phyloP scores from a whole-genome alignment of 1,140 invertebrate species.

The Caerostris extrusa region DNA sequence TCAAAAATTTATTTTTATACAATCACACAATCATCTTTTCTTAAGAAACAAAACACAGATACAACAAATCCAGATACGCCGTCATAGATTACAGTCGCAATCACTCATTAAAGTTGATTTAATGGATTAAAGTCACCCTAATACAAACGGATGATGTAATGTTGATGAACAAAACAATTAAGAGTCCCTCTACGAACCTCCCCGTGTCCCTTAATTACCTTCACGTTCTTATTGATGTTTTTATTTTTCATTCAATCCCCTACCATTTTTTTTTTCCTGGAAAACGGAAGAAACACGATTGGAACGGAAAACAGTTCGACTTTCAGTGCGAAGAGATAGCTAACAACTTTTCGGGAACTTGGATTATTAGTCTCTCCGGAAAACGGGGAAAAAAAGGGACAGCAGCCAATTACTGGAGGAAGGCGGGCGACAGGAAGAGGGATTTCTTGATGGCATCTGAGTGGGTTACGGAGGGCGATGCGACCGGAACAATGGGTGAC shows the following conservation, averaged over 20 bases:
- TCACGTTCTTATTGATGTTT: conserved; percentile 63
- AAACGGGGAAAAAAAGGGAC: conserved; percentile 29
- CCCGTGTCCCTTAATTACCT: conserved; percentile 44
- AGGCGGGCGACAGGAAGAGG: conserved; percentile 56
- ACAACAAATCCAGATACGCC: too few relatives aligned
- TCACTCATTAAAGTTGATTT: too few relatives aligned
- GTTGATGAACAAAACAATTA: conserved; percentile 73
- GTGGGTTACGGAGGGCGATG: conserved; percentile 47
- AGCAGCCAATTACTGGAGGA: conserved; percentile 61
- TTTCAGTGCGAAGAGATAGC: conserved; percentile 45
- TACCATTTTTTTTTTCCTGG: neutral
- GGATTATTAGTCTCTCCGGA: conserved; percentile 70
- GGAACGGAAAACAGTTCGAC: conserved; percentile 59
- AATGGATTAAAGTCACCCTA: too few relatives aligned
- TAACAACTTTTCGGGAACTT: conserved; percentile 61
- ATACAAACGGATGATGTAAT: neutral
- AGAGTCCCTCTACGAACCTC: neutral
- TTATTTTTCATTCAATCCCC: neutral
- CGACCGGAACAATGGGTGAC: conserved; percentile 58
- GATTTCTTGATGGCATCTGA: conserved; percentile 50
- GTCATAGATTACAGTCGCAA: too few relatives aligned
- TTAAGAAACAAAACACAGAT: too few relatives aligned
- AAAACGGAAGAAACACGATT: neutral
- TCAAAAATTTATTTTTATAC: too few relatives aligned
- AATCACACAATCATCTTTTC: too few relatives aligned